Percentiles rank a stretch among this genome's conserved stretches.
phyloP scores from a whole-genome alignment of 2,888 invertebrate genomes.

The Drosophila meridiana region DNA sequence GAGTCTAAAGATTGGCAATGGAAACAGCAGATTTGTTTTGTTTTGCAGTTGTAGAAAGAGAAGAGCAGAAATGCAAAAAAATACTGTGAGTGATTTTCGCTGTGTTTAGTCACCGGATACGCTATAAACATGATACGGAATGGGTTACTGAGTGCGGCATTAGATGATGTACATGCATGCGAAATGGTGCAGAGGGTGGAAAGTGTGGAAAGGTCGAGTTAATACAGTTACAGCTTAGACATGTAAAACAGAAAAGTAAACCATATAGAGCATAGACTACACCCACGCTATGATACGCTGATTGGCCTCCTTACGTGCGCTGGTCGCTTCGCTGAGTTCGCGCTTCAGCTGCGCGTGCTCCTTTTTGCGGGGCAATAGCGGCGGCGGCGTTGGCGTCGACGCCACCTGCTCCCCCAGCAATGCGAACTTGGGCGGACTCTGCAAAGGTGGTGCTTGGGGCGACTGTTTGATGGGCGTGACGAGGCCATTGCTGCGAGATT shows the following conservation, averaged over 20 bases:
- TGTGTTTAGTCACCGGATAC: conserved; percentile 38
- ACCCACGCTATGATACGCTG: conserved; percentile 85
- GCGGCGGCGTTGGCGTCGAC: conserved; percentile 47
- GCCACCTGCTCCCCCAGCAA: conserved; percentile 50
- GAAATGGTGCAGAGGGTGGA: conserved; percentile 32
- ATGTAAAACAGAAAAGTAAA: conserved; percentile 22
- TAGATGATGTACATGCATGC: conserved; percentile 32
- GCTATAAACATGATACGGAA: conserved; percentile 8
- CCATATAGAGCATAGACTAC: conserved; percentile 78
- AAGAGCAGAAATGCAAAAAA: conserved; percentile 71
- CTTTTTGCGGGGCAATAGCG: conserved; percentile 63
- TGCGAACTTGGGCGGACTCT: conserved; percentile 76
- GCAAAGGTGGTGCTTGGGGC: conserved; percentile 25
- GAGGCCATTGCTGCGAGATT: conserved; percentile 59
- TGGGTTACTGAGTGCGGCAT: conserved; percentile 30
- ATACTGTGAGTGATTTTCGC: conserved; percentile 39
- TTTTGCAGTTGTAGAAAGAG: conserved; percentile 24
- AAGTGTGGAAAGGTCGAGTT: conserved; percentile 22
- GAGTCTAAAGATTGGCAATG: conserved; percentile 77
- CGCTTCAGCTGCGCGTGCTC: conserved; percentile 81
- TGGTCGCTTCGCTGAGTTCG: conserved; percentile 84
- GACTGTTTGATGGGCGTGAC: conserved; percentile 33
- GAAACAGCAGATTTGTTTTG: conserved; percentile 31
- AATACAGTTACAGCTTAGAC: conserved; percentile 5
- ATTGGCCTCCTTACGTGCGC: conserved; percentile 84